Percentiles rank a stretch among this genome's conserved stretches.
These are phyloP conservation scores for Girardinichthys multiradiatus DNA, from an alignment of 2,113 vertebrate genomes.

Conservation along the genomic window DNA sequence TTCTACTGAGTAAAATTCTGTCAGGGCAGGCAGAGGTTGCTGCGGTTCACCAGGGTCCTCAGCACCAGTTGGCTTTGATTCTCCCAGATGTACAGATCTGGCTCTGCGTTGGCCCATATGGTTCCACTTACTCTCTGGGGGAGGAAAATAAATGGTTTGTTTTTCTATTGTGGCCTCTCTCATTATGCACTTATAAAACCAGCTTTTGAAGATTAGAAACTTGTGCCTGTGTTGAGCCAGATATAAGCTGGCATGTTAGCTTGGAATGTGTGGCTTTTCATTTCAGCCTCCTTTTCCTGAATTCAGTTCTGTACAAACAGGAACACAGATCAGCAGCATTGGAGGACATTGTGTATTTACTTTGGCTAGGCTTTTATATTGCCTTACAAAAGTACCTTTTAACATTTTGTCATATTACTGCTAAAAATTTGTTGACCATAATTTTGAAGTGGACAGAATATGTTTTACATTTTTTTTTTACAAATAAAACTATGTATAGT, in stretches of 20 bases:
- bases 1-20: slow-evolving; percentile 60
- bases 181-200: slow-evolving; percentile 79
- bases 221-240: slow-evolving; percentile 67
- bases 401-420: background rate
- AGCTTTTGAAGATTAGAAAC: slow-evolving; percentile 81
- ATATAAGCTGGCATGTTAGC: slow-evolving; percentile 72
- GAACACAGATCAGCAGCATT: slow-evolving; percentile 57
- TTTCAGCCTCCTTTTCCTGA: slow-evolving; percentile 66
- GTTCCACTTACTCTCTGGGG: slow-evolving; percentile 75
- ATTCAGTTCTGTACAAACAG: slow-evolving; percentile 61
- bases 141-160: slow-evolving; percentile 80
- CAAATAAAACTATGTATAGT: background rate
- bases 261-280: slow-evolving; percentile 71
- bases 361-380: slow-evolving; percentile 55
- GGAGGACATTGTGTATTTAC: slow-evolving; percentile 49
- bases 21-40: slow-evolving; percentile 63
- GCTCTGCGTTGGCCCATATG: slow-evolving; percentile 65
- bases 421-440: too few species aligned
- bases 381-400: slow-evolving; percentile 1
- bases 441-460: too few species aligned
- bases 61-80: slow-evolving; percentile 74
- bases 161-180: slow-evolving; percentile 80
- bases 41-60: slow-evolving; percentile 65
- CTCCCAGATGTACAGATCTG: slow-evolving; percentile 77
- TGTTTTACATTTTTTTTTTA: background rate